Percentiles rank a stretch among this genome's conserved stretches.
These are phyloP conservation scores for Hypomesus transpacificus DNA, from an alignment of 2,113 vertebrate genomes.

Conservation along the genomic window DNA sequence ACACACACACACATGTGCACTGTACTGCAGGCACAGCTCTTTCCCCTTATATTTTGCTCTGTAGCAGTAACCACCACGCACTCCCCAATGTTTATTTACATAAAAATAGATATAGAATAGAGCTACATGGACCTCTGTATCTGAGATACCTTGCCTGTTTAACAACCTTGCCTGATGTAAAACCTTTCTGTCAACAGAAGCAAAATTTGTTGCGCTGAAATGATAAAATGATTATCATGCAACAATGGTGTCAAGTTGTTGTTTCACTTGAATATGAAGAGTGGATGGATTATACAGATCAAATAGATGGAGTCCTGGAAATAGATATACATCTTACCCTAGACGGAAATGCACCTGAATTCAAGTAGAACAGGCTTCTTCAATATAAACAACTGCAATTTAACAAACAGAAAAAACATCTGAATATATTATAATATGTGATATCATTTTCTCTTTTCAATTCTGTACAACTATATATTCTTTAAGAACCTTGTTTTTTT, in stretches of 20 bases:
- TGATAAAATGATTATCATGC: slow-evolving; percentile 85
- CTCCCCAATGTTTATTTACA: slow-evolving; percentile 70
- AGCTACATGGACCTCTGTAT: slow-evolving; percentile 49
- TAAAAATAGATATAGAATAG: slow-evolving; percentile 49
- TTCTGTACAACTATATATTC: slow-evolving; percentile 76
- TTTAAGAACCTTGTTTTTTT: slow-evolving; percentile 63
- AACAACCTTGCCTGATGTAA: slow-evolving; percentile 58
- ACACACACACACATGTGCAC: slow-evolving; percentile 19
- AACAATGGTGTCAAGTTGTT: slow-evolving; percentile 82
- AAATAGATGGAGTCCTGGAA: slow-evolving; percentile 8
- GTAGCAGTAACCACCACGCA: slow-evolving; percentile 37
- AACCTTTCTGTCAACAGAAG: slow-evolving; percentile 59
- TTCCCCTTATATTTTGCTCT: slow-evolving; percentile 57
- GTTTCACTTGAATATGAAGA: slow-evolving; percentile 53
- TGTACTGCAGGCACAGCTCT: slow-evolving; percentile 42
- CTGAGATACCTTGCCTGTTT: slow-evolving; percentile 39
- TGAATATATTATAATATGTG: slow-evolving; percentile 67
- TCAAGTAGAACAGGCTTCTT: slow-evolving; percentile 94
- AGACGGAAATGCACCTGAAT: slow-evolving; percentile 92
- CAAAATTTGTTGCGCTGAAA: slow-evolving; percentile 81
- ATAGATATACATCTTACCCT: slow-evolving; percentile 75
- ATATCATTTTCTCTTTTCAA: slow-evolving; percentile 44
- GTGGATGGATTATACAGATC: slow-evolving; percentile 33
- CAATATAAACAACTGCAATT: slow-evolving; percentile 84
- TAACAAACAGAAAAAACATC: slow-evolving; percentile 82